Base-by-base conservation (phyloP, 2,113 vertebrate species). In the Aegithalos caudatus region DNA sequence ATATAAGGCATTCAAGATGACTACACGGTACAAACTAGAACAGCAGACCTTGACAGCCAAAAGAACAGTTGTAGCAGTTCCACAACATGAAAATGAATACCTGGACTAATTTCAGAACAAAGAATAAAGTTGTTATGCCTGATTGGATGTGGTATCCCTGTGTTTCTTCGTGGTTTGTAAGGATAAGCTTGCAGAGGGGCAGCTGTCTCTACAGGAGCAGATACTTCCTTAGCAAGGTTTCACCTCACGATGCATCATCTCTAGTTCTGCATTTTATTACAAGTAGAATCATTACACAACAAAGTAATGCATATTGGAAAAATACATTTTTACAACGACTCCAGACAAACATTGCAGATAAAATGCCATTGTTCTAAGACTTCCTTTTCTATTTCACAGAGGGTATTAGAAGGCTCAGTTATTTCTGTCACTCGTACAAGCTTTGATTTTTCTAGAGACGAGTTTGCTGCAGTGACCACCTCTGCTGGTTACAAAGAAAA, bases 311-410 rank as follows among this genome's bases (percentile, higher is more conserved):
- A 60, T 97, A 95, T 97, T 96, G 94, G 92, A 98, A 97, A 98
- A 97, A 97, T 97, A 98, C 96, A 97, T 98, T 97, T 98, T 96
- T 96, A 97, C 96, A 97, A 60, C 19, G 31, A 97, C 95, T 95
- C 85, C 90, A 93, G 94, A 95, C 92, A 93, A 95, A 97, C 64
- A 81, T 16, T 88, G 95, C 94, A 84, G 80, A 85, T 91, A 97
- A 92, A 97, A 96, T n/a, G 86, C 87, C 94, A 58, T 94, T 86
- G 85, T 81, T 83, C 67, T 47, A 92, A 77, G 90, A 91, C 93
- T 95, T 88, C 90, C 94, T 95, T 80, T 88, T 82, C 94, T 90
- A 87, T 90, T 95, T 91, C 88, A 95, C 82, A 94, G 81, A 74
- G 38, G 81, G 81, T 38, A 85, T 14, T 60, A 89, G 73, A 96